phyloP scores from a whole-genome alignment of 1,140 invertebrate species.

The Belonocnema kinseyi region DNA sequence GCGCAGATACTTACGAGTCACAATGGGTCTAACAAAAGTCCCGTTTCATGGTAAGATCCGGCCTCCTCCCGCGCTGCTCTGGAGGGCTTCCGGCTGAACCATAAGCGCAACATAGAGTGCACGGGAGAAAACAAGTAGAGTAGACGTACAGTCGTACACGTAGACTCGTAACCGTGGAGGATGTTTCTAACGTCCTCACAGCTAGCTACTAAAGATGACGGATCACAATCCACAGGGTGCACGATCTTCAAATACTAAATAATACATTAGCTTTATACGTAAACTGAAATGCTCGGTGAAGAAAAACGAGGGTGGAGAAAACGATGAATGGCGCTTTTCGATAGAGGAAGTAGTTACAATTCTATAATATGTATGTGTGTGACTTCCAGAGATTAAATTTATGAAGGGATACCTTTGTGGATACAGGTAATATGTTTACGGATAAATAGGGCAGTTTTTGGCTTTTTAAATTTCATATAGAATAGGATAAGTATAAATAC shows the following conservation, averaged over 20 bases:
- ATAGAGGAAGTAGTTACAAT: no score
- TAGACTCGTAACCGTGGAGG: background rate
- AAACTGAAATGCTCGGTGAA: no score
- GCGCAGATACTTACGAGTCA: slow-evolving; percentile 63
- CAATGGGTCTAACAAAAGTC: slow-evolving; percentile 64
- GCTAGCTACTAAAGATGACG: slow-evolving; percentile 39
- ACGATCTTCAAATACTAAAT: slow-evolving; percentile 4
- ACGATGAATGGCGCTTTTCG: no score
- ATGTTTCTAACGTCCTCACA: background rate
- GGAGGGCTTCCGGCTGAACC: slow-evolving; percentile 58
- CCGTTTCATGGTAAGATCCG: slow-evolving; percentile 65
- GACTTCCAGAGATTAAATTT: no score
- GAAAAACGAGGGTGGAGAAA: no score
- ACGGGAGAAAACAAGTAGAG: slow-evolving; percentile 40
- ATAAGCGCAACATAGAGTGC: slow-evolving; percentile 66
- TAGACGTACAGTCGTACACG: no score
- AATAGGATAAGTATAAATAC: no score
- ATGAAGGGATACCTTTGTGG: no score
- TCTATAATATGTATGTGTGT: no score
- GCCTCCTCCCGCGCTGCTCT: slow-evolving; percentile 53
- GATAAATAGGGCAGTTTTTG: no score
- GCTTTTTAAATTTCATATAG: no score
- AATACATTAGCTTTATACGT: background rate
- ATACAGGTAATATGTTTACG: no score
- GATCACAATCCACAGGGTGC: slow-evolving; percentile 47